phyloP scores from a whole-genome alignment of 2,113 vertebrate genomes.

The Agelaius phoeniceus region DNA sequence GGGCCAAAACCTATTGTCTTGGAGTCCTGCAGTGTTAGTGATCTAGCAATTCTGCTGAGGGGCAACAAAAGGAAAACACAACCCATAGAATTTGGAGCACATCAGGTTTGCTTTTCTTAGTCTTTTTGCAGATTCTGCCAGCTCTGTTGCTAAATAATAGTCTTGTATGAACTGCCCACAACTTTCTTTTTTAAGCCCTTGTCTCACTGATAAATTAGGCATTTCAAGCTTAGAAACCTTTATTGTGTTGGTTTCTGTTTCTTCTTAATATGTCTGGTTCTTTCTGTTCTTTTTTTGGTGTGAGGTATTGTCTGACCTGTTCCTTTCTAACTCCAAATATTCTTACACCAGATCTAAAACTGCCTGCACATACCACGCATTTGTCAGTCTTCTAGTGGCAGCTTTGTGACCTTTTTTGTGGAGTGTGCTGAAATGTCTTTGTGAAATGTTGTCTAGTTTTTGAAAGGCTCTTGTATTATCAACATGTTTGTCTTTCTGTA shows the following conservation, averaged over 20 bases:
- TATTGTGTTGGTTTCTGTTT: not conserved
- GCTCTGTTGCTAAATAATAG: not conserved
- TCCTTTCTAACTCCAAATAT: not conserved
- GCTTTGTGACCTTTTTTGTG: not conserved
- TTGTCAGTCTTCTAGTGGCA: not conserved
- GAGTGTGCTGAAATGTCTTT: not conserved
- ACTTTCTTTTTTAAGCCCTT: not conserved
- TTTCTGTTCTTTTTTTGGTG: not conserved
- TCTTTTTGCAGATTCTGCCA: not conserved
- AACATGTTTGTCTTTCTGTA: not conserved
- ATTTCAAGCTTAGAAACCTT: not conserved
- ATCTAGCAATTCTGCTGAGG: constrained; percentile 82
- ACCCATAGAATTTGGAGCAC: constrained; percentile 85
- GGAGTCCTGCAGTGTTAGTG: constrained; percentile 82
- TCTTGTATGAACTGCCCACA: not conserved
- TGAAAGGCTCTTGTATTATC: not conserved
- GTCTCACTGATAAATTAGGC: not conserved
- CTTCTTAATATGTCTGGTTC: not conserved
- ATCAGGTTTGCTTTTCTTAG: constrained; percentile 75
- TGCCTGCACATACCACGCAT: not conserved
- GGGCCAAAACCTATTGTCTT: constrained; percentile 79
- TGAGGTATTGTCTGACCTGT: not conserved
- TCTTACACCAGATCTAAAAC: not conserved
- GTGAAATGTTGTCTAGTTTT: not conserved
- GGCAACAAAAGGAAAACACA: constrained; percentile 85